Percentiles rank a stretch among this genome's conserved stretches.
phyloP scores from a whole-genome alignment of 2,113 vertebrate species.

The Verasper variegatus region DNA sequence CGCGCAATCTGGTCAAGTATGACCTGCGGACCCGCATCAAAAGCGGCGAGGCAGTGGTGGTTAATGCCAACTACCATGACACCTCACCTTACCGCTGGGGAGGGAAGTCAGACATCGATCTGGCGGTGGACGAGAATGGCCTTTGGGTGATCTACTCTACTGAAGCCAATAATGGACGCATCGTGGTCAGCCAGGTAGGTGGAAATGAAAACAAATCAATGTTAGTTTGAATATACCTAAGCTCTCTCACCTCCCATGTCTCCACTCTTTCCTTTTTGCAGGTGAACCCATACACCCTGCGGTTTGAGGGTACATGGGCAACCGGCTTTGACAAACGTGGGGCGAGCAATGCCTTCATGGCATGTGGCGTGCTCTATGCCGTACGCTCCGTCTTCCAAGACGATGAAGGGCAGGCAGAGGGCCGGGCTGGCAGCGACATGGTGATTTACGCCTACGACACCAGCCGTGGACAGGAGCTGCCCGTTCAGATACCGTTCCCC shows the following conservation, averaged over 20 bases:
- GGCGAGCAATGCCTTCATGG: slow-evolving; percentile 96
- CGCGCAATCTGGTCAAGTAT: slow-evolving; percentile 93
- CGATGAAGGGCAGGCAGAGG: slow-evolving; percentile 92
- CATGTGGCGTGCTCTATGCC: slow-evolving; percentile 92
- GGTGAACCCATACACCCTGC: slow-evolving; percentile 95
- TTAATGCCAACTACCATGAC: slow-evolving; percentile 95
- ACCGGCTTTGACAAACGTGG: slow-evolving; percentile 94
- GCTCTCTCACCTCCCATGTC: neutral
- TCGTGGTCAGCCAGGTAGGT: slow-evolving; percentile 92
- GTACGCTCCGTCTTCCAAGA: slow-evolving; percentile 93
- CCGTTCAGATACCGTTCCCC: slow-evolving; percentile 88
- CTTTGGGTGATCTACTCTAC: slow-evolving; percentile 97
- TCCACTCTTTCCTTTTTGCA: slow-evolving; percentile 31
- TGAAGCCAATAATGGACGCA: slow-evolving; percentile 90
- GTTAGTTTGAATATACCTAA: neutral
- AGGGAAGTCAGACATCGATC: slow-evolving; percentile 94
- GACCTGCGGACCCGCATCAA: slow-evolving; percentile 95
- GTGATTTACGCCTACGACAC: slow-evolving; percentile 95
- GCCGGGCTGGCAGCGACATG: slow-evolving; percentile 88
- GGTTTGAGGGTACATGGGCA: slow-evolving; percentile 95
- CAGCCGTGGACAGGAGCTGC: slow-evolving; percentile 87
- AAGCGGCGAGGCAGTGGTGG: slow-evolving; percentile 93
- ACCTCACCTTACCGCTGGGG: slow-evolving; percentile 96
- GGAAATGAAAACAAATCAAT: slow-evolving; percentile 16
- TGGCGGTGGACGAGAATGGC: slow-evolving; percentile 94